phyloP scores from a whole-genome alignment of 2,888 invertebrate species.

The Phymatocera aterrima region DNA sequence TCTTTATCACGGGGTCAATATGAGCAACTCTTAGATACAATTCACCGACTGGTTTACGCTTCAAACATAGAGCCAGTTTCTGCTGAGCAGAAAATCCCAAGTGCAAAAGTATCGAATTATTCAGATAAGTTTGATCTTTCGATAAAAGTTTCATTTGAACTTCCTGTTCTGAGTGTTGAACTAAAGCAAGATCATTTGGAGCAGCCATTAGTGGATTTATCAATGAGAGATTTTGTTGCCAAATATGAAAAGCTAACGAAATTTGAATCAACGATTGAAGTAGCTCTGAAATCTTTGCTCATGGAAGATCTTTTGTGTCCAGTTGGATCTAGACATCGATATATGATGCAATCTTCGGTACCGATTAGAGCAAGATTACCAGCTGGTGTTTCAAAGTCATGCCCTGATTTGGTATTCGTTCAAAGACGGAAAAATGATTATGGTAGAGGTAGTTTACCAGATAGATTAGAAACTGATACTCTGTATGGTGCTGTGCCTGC shows the following conservation, averaged over 20 bases:
- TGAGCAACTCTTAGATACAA: conserved; percentile 90
- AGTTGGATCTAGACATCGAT: conserved; percentile 86
- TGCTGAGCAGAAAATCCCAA: conserved; percentile 62
- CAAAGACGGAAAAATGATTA: conserved; percentile 60
- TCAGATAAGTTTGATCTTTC: conserved; percentile 68
- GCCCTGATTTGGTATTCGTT: conserved; percentile 82
- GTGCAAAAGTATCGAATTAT: conserved; percentile 57
- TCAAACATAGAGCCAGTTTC: conserved; percentile 68
- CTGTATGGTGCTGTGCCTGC: conserved; percentile 69
- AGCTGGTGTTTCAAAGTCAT: conserved; percentile 82
- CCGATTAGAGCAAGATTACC: conserved; percentile 65
- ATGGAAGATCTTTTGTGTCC: conserved; percentile 94
- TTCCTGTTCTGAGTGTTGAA: conserved; percentile 86
- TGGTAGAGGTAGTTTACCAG: conserved; percentile 67
- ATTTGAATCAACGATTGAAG: conserved; percentile 85
- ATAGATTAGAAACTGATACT: conserved; percentile 67
- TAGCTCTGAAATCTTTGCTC: conserved; percentile 88
- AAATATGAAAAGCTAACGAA: conserved; percentile 83
- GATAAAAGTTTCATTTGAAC: conserved; percentile 81
- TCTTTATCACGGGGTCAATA: conserved; percentile 92
- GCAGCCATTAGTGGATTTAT: conserved; percentile 89
- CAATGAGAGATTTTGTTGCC: conserved; percentile 89
- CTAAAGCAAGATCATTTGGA: conserved; percentile 85
- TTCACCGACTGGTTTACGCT: conserved; percentile 71
- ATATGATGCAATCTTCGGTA: conserved; percentile 87